Evolutionary conservation across 1,140 invertebrate genomes (phyloP).

Genomic region (Chionoecetes opilio): DNA sequence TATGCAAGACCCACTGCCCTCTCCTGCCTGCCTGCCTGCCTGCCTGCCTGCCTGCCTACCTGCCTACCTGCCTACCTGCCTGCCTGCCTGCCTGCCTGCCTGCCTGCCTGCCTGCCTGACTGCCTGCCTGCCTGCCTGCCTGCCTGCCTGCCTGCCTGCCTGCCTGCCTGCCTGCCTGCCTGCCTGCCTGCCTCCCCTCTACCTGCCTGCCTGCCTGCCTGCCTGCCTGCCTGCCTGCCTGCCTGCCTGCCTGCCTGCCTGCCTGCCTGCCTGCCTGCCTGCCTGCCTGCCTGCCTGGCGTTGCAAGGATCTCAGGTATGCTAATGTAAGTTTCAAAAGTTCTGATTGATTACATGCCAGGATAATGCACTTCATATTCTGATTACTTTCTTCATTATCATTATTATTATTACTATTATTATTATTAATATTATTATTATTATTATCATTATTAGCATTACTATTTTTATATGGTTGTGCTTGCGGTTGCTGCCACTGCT

Average conservation of each 20-base stretch:
- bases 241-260: background rate
- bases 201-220: background rate
- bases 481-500: too few species aligned
- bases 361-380: background rate
- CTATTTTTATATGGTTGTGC: too few species aligned
- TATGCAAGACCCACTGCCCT: background rate
- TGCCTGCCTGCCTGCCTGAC: slow-evolving; percentile 22
- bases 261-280: background rate
- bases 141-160: background rate
- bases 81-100: background rate
- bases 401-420: background rate
- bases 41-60: too few species aligned
- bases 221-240: slow-evolving; percentile 22
- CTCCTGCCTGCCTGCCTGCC: too few species aligned
- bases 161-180: background rate
- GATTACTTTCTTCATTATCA: background rate
- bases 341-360: background rate
- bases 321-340: slow-evolving; percentile 1
- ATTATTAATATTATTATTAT: background rate
- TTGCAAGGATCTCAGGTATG: background rate
- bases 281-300: background rate
- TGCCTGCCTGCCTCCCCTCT: background rate
- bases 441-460: background rate
- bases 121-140: background rate
- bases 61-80: too few species aligned